These are phyloP conservation scores for Scaptodrosophila lebanonensis DNA, from an alignment of 1,140 invertebrate species.

Conservation along the genomic window DNA sequence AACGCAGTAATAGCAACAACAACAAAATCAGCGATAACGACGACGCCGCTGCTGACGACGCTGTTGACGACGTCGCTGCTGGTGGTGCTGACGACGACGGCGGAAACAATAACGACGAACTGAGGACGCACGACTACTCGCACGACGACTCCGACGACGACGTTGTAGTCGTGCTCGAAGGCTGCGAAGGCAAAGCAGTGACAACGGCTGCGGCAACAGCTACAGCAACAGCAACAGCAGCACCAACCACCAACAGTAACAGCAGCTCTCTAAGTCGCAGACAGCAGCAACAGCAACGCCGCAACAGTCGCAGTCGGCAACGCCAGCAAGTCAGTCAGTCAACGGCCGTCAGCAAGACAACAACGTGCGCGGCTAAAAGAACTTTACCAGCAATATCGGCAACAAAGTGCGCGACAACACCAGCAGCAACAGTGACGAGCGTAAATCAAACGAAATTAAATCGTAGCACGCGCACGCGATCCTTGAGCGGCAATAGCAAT, in stretches of 20 bases:
- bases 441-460: slow-evolving; percentile 40
- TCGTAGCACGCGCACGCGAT: slow-evolving; percentile 65
- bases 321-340: slow-evolving; percentile 74
- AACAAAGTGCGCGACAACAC: no score
- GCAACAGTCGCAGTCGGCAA: slow-evolving; percentile 43
- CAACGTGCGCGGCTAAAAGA: slow-evolving; percentile 75
- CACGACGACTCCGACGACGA: slow-evolving; percentile 59
- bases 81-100: not conserved
- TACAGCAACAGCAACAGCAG: slow-evolving; percentile 15
- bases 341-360: slow-evolving; percentile 75
- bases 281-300: slow-evolving; percentile 44
- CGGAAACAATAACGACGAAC: not conserved
- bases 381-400: slow-evolving; percentile 12
- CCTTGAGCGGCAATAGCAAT: slow-evolving; percentile 51
- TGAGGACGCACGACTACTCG: no score
- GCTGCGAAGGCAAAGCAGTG: slow-evolving; percentile 39
- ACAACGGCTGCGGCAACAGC: slow-evolving; percentile 7
- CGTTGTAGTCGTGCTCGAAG: slow-evolving; percentile 66
- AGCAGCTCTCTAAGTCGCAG: slow-evolving; percentile 32
- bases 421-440: not conserved
- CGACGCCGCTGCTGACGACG: slow-evolving; percentile 31
- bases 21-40: slow-evolving; percentile 28
- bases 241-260: no score
- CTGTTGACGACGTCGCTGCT: slow-evolving; percentile 20
- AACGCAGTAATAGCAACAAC: slow-evolving; percentile 28